These are phyloP conservation scores for Hypocryptadius cinnamomeus DNA, from an alignment of 2,113 vertebrate genomes.

Conservation along the genomic window DNA sequence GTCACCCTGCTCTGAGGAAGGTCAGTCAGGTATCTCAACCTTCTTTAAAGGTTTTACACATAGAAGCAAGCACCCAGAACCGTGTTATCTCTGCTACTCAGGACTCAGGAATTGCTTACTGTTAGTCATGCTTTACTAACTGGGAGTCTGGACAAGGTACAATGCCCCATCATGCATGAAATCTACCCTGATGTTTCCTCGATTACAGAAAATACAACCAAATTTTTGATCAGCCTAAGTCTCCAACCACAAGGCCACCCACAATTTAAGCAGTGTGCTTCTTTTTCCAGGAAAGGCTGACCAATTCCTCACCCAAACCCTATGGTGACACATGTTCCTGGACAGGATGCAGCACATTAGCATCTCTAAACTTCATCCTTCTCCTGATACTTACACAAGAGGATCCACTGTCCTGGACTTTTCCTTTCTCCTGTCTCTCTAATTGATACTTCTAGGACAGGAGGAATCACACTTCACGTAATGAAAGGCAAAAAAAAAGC, in stretches of 20 bases:
- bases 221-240: neutral
- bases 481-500: neutral
- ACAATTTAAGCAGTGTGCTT: neutral
- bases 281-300: neutral
- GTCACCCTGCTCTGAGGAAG: constrained; percentile 7
- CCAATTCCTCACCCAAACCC: neutral
- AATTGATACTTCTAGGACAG: constrained; percentile 34
- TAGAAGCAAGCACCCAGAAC: neutral
- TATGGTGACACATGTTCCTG: neutral
- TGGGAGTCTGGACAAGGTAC: neutral
- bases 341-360: neutral
- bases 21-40: neutral
- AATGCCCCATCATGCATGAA: neutral
- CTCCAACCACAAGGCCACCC: neutral
- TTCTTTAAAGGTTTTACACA: neutral
- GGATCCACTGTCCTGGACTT: neutral
- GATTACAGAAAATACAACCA: neutral
- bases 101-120: neutral
- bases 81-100: neutral
- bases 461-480: neutral
- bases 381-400: constrained; percentile 27
- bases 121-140: constrained; percentile 9
- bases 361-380: neutral
- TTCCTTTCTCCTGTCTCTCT: constrained; percentile 10
- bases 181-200: neutral